Conservation (phyloP, 2,113 vertebrate genomes). For the Chaetops frenatus region DNA sequence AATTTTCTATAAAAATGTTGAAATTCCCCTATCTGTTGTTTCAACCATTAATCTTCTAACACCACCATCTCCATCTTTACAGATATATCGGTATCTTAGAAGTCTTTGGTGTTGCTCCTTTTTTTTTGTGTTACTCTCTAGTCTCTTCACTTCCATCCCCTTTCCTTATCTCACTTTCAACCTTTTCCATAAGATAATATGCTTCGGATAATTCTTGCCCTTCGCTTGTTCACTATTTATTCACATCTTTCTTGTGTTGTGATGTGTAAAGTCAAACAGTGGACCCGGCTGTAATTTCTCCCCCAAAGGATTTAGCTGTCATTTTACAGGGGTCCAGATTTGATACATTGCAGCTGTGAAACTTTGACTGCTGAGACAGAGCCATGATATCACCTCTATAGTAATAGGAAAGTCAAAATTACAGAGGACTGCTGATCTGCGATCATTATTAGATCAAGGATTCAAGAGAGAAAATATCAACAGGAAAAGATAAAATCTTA, state of each 20-base stretch:
- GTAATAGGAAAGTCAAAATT: background rate
- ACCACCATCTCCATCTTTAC: background rate
- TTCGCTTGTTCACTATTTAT: background rate
- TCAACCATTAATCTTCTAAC: background rate
- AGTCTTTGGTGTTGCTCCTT: background rate
- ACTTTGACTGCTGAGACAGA: background rate
- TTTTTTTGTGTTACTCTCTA: background rate
- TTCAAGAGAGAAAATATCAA: background rate
- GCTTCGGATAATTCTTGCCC: background rate
- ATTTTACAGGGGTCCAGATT: background rate
- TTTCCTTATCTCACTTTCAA: background rate
- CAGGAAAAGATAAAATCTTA: background rate
- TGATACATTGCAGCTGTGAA: background rate
- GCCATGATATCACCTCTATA: background rate
- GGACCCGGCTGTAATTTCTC: background rate
- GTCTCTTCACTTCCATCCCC: background rate
- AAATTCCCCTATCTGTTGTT: background rate
- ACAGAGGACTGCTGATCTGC: background rate
- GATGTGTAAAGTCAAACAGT: background rate
- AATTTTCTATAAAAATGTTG: background rate
- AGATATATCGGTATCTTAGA: background rate
- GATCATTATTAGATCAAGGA: background rate
- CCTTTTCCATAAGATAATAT: background rate
- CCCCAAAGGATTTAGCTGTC: background rate
- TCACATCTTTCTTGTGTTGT: background rate